A percentile compares a stretch with the other conserved stretches of the same genome.
Conservation (phyloP, 2,888 invertebrate genomes). For the Strigamia transsilvanica region DNA sequence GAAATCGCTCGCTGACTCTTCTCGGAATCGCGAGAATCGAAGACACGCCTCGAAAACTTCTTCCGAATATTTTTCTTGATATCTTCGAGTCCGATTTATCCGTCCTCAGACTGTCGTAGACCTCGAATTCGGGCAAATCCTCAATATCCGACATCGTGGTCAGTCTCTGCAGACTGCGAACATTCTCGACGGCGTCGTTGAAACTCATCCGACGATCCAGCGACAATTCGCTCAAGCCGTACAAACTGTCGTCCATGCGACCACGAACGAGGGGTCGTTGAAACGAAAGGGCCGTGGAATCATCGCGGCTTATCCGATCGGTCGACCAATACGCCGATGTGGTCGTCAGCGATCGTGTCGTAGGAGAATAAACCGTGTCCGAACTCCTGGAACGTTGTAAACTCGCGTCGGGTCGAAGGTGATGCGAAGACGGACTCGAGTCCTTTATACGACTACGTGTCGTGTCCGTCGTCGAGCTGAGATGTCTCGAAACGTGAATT, state of each 20-base stretch:
- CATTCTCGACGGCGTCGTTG: constrained; percentile 55
- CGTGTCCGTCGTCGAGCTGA: background rate
- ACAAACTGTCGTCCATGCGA: constrained; percentile 55
- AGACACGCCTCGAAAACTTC: background rate
- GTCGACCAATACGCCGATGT: constrained; percentile 48
- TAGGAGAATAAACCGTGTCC: background rate
- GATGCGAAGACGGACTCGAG: background rate
- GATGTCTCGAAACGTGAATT: background rate
- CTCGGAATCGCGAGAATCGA: background rate
- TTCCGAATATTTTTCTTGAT: background rate
- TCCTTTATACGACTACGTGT: background rate
- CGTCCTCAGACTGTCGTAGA: constrained; percentile 27
- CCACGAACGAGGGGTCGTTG: background rate
- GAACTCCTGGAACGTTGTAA: constrained; percentile 18
- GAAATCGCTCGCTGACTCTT: background rate
- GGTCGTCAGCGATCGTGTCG: constrained; percentile 27
- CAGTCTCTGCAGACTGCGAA: constrained; percentile 54
- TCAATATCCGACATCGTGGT: constrained; percentile 58
- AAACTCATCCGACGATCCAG: constrained; percentile 54
- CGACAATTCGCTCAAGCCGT: constrained; percentile 58
- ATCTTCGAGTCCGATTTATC: constrained; percentile 12
- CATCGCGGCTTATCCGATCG: background rate
- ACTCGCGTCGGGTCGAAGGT: background rate
- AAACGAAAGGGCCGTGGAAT: background rate
- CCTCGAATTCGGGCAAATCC: constrained; percentile 56